These are phyloP conservation scores for Epistrophella euchroma DNA, from an alignment of 2,888 invertebrate species.

Conservation along the genomic window DNA sequence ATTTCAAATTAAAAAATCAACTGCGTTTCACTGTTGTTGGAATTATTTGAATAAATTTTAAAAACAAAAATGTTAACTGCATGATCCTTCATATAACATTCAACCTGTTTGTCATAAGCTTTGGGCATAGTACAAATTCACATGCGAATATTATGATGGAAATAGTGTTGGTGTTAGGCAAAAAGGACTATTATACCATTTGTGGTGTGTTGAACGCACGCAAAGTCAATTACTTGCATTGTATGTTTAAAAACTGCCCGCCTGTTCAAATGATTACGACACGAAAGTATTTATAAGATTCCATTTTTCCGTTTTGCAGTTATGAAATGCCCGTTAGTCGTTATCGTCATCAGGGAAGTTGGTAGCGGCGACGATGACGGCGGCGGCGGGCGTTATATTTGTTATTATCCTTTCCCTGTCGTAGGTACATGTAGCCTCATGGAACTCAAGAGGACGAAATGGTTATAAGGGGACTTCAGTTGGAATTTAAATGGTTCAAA, in stretches of 20 bases:
- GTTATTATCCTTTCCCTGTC: slow-evolving; percentile 22
- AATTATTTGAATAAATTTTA: not conserved
- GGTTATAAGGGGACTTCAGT: not conserved
- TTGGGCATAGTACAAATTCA: not conserved
- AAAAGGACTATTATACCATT: slow-evolving; percentile 72
- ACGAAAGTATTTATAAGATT: slow-evolving; percentile 75
- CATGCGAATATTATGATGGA: slow-evolving; percentile 71
- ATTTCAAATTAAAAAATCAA: not conserved
- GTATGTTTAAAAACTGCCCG: slow-evolving; percentile 74
- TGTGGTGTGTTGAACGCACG: slow-evolving; percentile 76
- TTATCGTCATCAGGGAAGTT: slow-evolving; percentile 34
- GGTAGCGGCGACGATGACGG: no score
- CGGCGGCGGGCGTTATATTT: not conserved
- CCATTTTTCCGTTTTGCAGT: slow-evolving; percentile 75
- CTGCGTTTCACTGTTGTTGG: not conserved
- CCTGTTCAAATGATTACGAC: slow-evolving; percentile 72
- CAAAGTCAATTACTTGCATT: slow-evolving; percentile 76
- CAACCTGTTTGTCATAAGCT: slow-evolving; percentile 29
- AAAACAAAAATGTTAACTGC: not conserved
- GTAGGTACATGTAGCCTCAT: not conserved
- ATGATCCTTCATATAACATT: not conserved
- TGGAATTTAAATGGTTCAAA: slow-evolving; percentile 28
- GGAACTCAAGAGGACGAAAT: slow-evolving; percentile 20
- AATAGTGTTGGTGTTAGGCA: slow-evolving; percentile 74
- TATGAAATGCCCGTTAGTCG: slow-evolving; percentile 73